Conservation (phyloP, 2,797 vertebrate genomes). For the Acropternis orthonyx region DNA sequence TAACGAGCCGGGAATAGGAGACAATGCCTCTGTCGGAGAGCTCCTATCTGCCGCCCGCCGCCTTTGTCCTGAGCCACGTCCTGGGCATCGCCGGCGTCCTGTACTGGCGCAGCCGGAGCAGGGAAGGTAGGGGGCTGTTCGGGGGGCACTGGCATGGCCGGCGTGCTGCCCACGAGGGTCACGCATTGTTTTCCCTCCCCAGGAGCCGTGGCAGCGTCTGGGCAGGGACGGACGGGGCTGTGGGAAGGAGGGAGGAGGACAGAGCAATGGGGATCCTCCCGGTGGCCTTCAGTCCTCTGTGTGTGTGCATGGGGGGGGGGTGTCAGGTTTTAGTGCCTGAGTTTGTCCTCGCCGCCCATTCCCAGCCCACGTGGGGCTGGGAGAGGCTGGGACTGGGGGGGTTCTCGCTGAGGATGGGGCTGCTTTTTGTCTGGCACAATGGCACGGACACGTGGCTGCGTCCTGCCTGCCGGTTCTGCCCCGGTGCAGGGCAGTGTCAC, state of each 20-base stretch:
- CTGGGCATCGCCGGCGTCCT: constrained; percentile 76
- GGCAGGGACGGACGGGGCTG: not conserved
- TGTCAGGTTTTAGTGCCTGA: not conserved
- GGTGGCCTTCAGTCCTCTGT: fast-evolving
- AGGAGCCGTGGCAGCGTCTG: fast-evolving
- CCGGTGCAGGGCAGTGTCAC: not conserved
- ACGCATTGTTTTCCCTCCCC: not conserved
- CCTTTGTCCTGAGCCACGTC: constrained; percentile 76
- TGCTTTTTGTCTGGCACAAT: not conserved
- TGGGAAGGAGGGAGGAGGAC: not conserved
- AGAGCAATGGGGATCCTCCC: fast-evolving
- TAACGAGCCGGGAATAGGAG: not conserved
- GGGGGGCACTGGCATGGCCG: not conserved
- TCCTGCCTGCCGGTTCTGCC: not conserved
- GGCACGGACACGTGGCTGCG: not conserved
- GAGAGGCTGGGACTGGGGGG: fast-evolving
- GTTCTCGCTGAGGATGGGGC: not conserved
- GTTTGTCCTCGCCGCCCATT: not conserved
- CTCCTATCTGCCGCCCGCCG: constrained; percentile 66
- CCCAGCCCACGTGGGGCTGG: fast-evolving
- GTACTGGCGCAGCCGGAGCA: constrained; percentile 74
- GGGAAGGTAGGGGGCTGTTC: constrained; percentile 67
- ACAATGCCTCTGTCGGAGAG: constrained; percentile 74
- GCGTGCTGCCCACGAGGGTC: fast-evolving
- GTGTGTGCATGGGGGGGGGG: fast-evolving